Base-by-base conservation (phyloP, 2,888 invertebrate genomes). In the Drosophila merina region DNA sequence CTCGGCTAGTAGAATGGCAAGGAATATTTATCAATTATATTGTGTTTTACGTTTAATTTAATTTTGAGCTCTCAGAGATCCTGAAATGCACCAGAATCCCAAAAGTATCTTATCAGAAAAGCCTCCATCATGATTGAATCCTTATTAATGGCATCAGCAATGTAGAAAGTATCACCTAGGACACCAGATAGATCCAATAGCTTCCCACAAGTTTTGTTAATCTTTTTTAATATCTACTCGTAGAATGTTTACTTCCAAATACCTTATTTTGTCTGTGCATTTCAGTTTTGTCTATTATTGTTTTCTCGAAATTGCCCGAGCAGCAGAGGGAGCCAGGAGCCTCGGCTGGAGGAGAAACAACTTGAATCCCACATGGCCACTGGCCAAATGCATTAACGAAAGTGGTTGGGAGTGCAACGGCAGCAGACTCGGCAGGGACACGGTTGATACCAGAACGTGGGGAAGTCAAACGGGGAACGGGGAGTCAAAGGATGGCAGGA, bases 301-400 rank as follows among this genome's bases (percentile, higher is more conserved):
- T 81, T 82, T 70, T 70, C 33, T 28, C 50, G 58, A 71, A 79
- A 83, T 80, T 82, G 80, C 80, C 77, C 69, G 50, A 55, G 67
- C 75, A 71, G 38, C 78, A 78, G 58, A 51, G 81, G 50, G 44
- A 44, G 25, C 44, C 3, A 47, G 55, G 49, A 51, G 57, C 26
- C 20, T 20, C 20, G 20, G 1, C 47, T 55, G 6, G 31, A 47
- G 14, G 33, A 52, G 54, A 57, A 33, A 36, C 64, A 45, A 54
- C 50, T 44, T 62, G 78, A 80, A 82, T 85, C 84, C 84, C 84
- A 85, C 83, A 85, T 87, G 84, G 83, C 84, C 84, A 85, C 72
- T 85, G 87, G 84, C 77, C 84, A 87, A 85, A 87, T 87, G 84
- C 88, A 87, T 85, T 85, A 85, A 79, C 86, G 59, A 82, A 87